Base-by-base conservation (phyloP, 2,888 invertebrate species). In the Ochropleura plecta region DNA sequence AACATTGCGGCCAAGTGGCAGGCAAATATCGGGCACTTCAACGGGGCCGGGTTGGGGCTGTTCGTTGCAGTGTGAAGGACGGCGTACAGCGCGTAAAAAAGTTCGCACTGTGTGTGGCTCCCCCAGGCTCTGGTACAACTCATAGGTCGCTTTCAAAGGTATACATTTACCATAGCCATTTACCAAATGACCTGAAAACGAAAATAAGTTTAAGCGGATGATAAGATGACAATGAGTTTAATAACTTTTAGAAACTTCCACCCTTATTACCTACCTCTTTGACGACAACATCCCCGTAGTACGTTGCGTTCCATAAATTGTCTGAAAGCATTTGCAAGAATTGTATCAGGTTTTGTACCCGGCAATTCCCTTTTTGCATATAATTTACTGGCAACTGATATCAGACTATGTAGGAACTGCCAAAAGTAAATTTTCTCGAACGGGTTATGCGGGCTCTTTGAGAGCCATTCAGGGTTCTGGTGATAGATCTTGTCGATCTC, bases 401-500 rank as follows among this genome's bases (percentile, higher is more conserved):
- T 92, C 16, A 97, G 84, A 53, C 96, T 96, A 78, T 97, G 97
- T 53, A 97, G 74, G 90, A 97, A 97, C 90, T 97, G 97, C 97
- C 97, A 97, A 87, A 97, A 97, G 89, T 97, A 97, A 86, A 97
- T 95, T 84, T 94, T 96, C 85, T 97, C 97, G 86, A 97, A 97
- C 0, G 97, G 97, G 86, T 96, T 87, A 84, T 97, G 97, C 1
- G 94, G 90, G 6, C 91, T 90, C 73, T 92, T 93, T 3, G 97
- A 90, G 3, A 96, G 91, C 93, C 96, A 96, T 69, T 93, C 92
- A 0, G 95, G 94, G 86, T 97, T 97, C 79, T 93, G 86, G 80
- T 95, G 93, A 82, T 97, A 94, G 78, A 96, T 90, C 63, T 90
- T 89, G 89, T 97, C 97, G 7, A 97, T 95, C 70, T 97, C 95